Base-by-base conservation (phyloP, 2,888 invertebrate genomes). In the Eristalis pertinax region DNA sequence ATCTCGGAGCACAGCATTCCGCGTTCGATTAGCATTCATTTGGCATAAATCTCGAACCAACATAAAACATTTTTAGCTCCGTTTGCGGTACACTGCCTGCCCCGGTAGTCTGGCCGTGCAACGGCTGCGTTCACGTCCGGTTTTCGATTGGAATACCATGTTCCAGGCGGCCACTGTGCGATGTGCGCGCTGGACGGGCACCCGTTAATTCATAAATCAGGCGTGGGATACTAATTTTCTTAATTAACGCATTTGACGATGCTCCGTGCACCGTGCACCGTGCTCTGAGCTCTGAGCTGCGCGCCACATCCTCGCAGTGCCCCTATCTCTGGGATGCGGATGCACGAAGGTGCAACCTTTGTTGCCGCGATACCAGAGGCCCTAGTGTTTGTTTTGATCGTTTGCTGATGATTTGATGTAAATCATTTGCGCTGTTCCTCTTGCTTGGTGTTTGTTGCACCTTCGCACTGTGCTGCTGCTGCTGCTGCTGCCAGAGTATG, bases 171-270 rank as follows among this genome's bases (percentile, higher is more conserved):
- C 68, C 50, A 38, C 68, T 75, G 79, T 50, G 13, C n/a, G 29
- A 50, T 60, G 24, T 63, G 24, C 26, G 32, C 50, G 15, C 15
- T 19, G 11, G 22, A 35, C 38, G 69, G 72, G 83, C 83, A 84
- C 72, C 88, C 85, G 90, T 89, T 91, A 90, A 91, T 90, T 90
- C 89, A 90, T 89, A 90, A 90, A 91, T 90, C 90, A 90, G 90
- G 91, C 91, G 91, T 91, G 91, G 90, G 91, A 89, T 90, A 89
- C 89, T 90, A 90, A 90, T 91, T 90, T 89, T 88, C 88, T 89
- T 90, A 91, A 91, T 91, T 91, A 91, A 91, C 91, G 91, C 91
- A 91, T 90, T 60, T 29, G 60, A 90, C 89, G 90, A 60, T 43
- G 58, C 38, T 2, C 26, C 26, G 26, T 67, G 38, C 26, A n/a